phyloP scores from a whole-genome alignment of 1,140 invertebrate species.

The Drosophila nebulosa region DNA sequence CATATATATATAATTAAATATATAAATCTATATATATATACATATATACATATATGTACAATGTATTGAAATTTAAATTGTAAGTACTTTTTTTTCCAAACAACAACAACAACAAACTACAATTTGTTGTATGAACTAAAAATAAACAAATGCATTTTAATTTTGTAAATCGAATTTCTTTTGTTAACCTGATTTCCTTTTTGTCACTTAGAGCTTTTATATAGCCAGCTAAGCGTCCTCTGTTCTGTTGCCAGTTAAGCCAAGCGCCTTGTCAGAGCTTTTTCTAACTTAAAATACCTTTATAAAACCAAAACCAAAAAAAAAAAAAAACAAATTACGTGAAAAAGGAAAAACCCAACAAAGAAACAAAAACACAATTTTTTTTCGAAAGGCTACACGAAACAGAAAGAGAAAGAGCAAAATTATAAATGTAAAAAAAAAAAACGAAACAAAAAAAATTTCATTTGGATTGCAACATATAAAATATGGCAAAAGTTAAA shows the following conservation, averaged over 20 bases:
- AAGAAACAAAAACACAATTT: not conserved
- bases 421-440: not conserved
- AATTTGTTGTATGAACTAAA: not conserved
- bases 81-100: not conserved
- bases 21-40: slow-evolving; percentile 51
- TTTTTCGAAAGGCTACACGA: not conserved
- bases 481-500: slow-evolving; percentile 43
- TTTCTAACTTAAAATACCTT: slow-evolving; percentile 55
- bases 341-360: too few relatives aligned
- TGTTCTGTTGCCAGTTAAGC: slow-evolving; percentile 68
- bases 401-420: not conserved
- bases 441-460: not conserved
- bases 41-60: slow-evolving; percentile 25
- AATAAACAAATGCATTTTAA: not conserved
- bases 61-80: slow-evolving; percentile 28
- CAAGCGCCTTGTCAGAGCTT: slow-evolving; percentile 73
- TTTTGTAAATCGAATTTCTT: not conserved
- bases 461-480: slow-evolving; percentile 35
- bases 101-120: not conserved
- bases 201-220: slow-evolving; percentile 60
- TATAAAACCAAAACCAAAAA: slow-evolving; percentile 36
- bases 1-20: slow-evolving; percentile 5
- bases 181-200: not conserved
- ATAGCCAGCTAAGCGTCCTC: too few relatives aligned
- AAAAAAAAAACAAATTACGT: slow-evolving; percentile 34